Conservation (phyloP, 2,888 invertebrate genomes). For the Lasioglossum villosulum region DNA sequence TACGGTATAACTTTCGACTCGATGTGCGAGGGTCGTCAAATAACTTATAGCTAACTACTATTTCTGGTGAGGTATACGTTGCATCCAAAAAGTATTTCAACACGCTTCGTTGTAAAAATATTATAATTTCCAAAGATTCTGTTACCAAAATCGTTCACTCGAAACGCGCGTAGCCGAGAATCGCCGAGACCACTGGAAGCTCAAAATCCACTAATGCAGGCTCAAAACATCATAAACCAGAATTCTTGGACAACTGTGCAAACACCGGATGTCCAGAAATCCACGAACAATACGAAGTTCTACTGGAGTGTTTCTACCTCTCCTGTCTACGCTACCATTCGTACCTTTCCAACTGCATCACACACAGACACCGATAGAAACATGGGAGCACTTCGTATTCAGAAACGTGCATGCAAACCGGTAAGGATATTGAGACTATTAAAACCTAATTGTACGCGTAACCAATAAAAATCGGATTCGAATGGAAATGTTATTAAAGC, state of each 20-base stretch:
- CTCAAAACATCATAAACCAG: neutral
- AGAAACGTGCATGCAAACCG: neutral
- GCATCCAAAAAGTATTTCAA: too few relatives aligned
- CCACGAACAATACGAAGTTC: neutral
- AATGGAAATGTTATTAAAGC: too few relatives aligned
- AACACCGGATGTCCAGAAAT: constrained; percentile 5
- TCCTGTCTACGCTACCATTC: neutral
- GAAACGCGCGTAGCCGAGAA: neutral
- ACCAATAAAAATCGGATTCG: too few relatives aligned
- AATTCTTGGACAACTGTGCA: constrained; percentile 6
- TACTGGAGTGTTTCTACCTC: neutral
- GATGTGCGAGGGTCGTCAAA: too few relatives aligned
- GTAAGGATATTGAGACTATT: neutral
- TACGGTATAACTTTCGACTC: too few relatives aligned
- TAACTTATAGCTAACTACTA: too few relatives aligned
- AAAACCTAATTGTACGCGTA: neutral
- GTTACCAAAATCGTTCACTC: neutral
- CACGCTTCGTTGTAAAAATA: neutral
- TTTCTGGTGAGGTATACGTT: too few relatives aligned
- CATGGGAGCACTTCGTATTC: neutral
- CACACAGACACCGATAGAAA: neutral
- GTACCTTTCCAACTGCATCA: neutral
- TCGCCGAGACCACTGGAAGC: neutral
- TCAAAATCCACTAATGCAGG: neutral
- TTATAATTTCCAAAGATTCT: too few relatives aligned